phyloP scores from a whole-genome alignment of 2,113 vertebrate species.

The Clarias gariepinus region DNA sequence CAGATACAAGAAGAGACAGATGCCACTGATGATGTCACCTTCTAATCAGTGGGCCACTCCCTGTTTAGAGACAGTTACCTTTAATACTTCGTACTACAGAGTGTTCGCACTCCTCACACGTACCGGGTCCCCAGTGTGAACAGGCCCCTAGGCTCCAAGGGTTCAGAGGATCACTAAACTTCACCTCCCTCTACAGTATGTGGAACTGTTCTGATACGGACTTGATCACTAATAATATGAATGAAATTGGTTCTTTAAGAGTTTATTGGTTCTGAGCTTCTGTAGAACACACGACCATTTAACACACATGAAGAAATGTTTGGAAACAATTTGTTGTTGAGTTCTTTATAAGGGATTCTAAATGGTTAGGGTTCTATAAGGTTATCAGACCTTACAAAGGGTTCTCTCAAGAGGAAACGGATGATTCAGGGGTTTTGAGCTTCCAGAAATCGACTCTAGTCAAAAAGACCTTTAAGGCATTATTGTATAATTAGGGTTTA shows the following conservation, averaged over 20 bases:
- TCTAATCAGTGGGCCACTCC: too few relatives aligned
- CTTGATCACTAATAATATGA: neutral
- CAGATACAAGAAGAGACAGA: too few relatives aligned
- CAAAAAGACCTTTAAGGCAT: neutral
- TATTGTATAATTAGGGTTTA: neutral
- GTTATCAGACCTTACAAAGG: neutral
- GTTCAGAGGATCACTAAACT: neutral
- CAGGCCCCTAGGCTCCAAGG: too few relatives aligned
- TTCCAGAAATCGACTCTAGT: neutral
- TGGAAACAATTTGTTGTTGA: neutral
- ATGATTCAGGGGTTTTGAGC: neutral
- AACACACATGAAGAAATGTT: neutral
- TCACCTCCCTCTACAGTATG: neutral
- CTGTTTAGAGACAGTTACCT: too few relatives aligned
- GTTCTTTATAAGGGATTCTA: neutral
- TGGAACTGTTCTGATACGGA: neutral
- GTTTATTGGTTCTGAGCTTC: neutral
- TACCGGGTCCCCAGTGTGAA: too few relatives aligned
- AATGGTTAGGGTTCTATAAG: neutral
- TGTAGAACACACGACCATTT: neutral
- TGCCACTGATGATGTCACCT: too few relatives aligned
- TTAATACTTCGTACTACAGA: too few relatives aligned
- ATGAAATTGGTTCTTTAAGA: neutral
- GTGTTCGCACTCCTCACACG: too few relatives aligned
- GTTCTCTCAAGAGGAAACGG: neutral